Evolutionary conservation across 2,113 vertebrate genomes (phyloP), one percentile per base, ranked within the genome.

Genomic region (Pedetes capensis): DNA sequence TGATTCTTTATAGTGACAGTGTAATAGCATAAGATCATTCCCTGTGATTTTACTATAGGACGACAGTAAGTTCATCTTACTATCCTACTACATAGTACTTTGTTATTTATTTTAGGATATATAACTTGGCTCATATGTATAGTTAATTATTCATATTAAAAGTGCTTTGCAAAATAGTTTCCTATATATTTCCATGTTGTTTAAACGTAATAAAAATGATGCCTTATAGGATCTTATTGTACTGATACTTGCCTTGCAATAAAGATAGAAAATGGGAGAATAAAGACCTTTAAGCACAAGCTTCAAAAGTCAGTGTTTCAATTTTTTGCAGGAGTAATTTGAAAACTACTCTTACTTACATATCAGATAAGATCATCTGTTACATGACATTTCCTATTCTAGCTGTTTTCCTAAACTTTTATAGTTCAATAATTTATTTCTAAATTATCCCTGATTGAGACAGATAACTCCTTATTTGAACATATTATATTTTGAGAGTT

Each of bases 311-410:
- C 39, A 83, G 22, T 64, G 34, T 72, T 83, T 11, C 27, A 34
- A 49, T 23, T 37, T 79, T 84, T 79, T 49, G 8, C 39, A 93
- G 82, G 29, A 82, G 18, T 66, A 76, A 87, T 74, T 88, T 51
- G 55, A 91, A 93, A 90, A 87, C 22, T 49, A 93, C n/a, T n/a
- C n/a, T n/a, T n/a, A n/a, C 80, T 78, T 81, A 91, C 44, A 8
- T 22, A 78, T 44, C 34, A 96, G 88, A 47, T 53, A 91, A 87
- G 49, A 20, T 34, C 75, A 91, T 83, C 55, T 55, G 82, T 61
- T 80, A 23, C 34, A 71, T 64, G 18, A n/a, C 13, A 81, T 68
- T 89, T 91, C 23, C 66, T 78, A 93, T 49, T 80, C 64, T 27
- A 66, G 59, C 27, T 83, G 18, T 72, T 89, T 93, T 80, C 88